Base-by-base conservation (phyloP, 2,888 invertebrate genomes). In the Flexamia atlantica region DNA sequence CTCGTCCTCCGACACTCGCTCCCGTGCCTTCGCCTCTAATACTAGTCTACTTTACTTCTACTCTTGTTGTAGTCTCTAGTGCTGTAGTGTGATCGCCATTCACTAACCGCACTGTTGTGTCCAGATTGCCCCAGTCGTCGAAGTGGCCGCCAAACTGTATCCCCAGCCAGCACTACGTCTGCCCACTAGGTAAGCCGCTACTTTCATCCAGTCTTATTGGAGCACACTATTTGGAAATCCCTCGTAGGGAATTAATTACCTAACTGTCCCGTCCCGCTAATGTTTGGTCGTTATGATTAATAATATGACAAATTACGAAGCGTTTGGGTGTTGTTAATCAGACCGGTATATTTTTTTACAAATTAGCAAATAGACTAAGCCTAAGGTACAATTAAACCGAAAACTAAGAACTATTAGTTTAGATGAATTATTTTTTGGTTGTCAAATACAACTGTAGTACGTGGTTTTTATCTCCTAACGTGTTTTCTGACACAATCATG, bases 121-220 rank as follows among this genome's bases (percentile, higher is more conserved):
- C 12, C 76, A 85, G 85, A 82, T 82, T 84, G 72, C 30, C 46
- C 79, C 20, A 70, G 60, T 60, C 72, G 84, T 80, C 84, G 84
- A 60, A 70, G 80, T 84, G 85, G 85, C 86, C 85, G 85, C 84
- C 86, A 86, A 85, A 80, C 86, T 86, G 86, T 86, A 86, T 86
- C 86, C 86, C 84, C 85, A 87, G 82, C 85, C 86, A 72, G 84
- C 87, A 53, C 83, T 86, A 81, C 85, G 85, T 84, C 85, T 87
- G 81, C 85, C 86, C 86, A 85, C 86, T 60, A 85, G 86, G 86
- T 86, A 82, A 85, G 86, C 84, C 12, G 9, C 76, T 9, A 28
- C 36, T 25, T 50, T 50, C 12, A 7, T 9, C 12, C 7, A 28
- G 70, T 68, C 70, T 81, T 70, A 81, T 79, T 79, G 79, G 79